Base-by-base conservation (phyloP, 2,888 invertebrate species). In the Oegoconia quadripuncta region DNA sequence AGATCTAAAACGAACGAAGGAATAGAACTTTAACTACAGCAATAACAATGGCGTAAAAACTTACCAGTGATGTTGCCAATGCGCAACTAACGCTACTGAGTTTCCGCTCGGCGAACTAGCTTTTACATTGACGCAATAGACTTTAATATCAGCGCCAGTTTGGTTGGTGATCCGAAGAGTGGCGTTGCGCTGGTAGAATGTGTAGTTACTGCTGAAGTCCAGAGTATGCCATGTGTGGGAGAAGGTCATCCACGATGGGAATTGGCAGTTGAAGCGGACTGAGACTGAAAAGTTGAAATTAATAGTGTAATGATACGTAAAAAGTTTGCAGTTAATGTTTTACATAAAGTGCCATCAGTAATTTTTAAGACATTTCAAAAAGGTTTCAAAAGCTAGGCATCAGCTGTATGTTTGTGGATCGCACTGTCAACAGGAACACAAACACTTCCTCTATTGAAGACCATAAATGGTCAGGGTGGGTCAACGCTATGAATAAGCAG, bases 181-280 rank as follows among this genome's bases (percentile, higher is more conserved):
- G n/a, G 93, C 92, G 72, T 93, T 93, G 50, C 92, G 89, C 74
- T 94, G 92, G 80, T 94, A 94, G 84, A 96, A 96, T 56, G 93
- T 93, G 87, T 96, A 96, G 59, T 94, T 93, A 62, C 93, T 92
- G 64, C 93, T 91, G 74, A 94, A 93, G 89, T 96, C 95, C 65
- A 97, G 88, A 31, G 96, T 95, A 81, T 96, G 95, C 96, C 97
- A 97, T 59, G 95, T 95, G 65, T 91, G 90, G 41, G 92, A 92
- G 63, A 92, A 93, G 50, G 95, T 94, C 83, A 96, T 90, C 96
- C 96, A 97, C 13, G 90, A 88, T 2, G 96, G 96, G 75, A 96
- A 96, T 72, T 94, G 93, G 78, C 96, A 97, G 81, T 92, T 93
- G 73, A 91, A 92, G 44, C 91, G 89, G 34, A 91, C 90, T 42